Conservation (phyloP, 2,113 vertebrate genomes). For the Dissostichus mawsoni region DNA sequence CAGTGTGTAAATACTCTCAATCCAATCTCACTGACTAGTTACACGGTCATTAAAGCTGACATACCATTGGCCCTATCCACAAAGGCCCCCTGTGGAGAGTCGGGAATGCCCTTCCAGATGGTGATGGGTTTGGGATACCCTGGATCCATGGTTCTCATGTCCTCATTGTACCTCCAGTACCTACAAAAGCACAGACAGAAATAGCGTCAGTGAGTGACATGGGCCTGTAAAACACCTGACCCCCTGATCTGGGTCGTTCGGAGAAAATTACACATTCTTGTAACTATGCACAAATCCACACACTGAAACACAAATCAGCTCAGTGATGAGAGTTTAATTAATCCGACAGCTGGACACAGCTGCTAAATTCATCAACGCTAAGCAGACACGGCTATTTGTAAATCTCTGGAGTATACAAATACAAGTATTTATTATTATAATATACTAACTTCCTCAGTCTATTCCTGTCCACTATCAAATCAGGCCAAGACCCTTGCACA, state of each 20-base stretch:
- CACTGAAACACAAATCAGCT: background rate
- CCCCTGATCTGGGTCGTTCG: slow-evolving; percentile 1
- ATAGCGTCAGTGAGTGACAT: background rate
- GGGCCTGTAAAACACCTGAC: background rate
- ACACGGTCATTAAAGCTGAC: background rate
- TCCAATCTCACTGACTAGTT: background rate
- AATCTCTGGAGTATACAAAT: background rate
- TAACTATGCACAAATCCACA: background rate
- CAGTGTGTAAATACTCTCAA: background rate
- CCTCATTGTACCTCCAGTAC: slow-evolving; percentile 99
- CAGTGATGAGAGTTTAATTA: slow-evolving; percentile 6
- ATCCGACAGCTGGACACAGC: background rate
- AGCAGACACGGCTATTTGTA: background rate
- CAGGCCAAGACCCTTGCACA: no score
- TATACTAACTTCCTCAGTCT: background rate
- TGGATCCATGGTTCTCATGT: slow-evolving; percentile 97
- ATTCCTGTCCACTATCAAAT: background rate
- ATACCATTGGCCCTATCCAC: slow-evolving; percentile 97
- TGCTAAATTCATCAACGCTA: background rate
- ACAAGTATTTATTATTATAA: no score
- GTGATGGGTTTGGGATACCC: slow-evolving; percentile 98
- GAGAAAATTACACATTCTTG: background rate
- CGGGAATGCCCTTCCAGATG: slow-evolving; percentile 98
- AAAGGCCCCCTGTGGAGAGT: slow-evolving; percentile 97
- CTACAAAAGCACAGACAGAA: slow-evolving; percentile 73